Conservation (phyloP, 2,888 invertebrate genomes). For the Lacanobia wlatinum region DNA sequence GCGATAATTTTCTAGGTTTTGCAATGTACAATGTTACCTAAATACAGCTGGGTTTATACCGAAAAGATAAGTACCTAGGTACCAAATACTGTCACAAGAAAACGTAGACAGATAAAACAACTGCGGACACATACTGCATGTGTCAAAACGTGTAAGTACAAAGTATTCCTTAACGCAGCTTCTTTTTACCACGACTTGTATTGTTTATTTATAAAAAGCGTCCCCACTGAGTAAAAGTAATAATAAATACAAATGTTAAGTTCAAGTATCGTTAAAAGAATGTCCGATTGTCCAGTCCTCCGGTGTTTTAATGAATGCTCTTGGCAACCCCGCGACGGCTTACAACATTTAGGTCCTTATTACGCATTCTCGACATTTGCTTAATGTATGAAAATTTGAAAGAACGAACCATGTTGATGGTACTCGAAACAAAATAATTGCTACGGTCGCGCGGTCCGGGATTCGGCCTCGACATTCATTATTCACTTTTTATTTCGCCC, state of each 20-base stretch:
- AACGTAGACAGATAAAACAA: constrained; percentile 42
- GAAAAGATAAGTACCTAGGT: constrained; percentile 6
- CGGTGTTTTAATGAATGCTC: constrained; percentile 82
- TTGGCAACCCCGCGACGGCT: constrained; percentile 79
- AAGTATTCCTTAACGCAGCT: constrained; percentile 37
- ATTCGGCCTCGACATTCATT: constrained; percentile 89
- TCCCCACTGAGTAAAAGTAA: constrained; percentile 43
- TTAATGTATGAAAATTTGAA: constrained; percentile 90
- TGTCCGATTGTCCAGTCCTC: constrained; percentile 80
- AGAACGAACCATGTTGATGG: constrained; percentile 90
- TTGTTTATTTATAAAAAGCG: constrained; percentile 50
- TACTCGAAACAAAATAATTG: constrained; percentile 91
- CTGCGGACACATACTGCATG: constrained; percentile 37
- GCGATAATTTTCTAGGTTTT: neutral
- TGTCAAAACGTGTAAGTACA: constrained; percentile 41
- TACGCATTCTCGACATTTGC: constrained; percentile 90
- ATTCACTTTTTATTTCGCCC: constrained; percentile 90
- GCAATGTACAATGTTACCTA: neutral
- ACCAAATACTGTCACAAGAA: constrained; percentile 22
- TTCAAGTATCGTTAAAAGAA: constrained; percentile 67
- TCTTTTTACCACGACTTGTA: constrained; percentile 47
- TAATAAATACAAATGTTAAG: constrained; percentile 57
- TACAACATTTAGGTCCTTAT: constrained; percentile 88
- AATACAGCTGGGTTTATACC: neutral
- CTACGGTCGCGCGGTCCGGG: constrained; percentile 89